phyloP scores from a whole-genome alignment of 2,113 vertebrate genomes.

The Mungos mungo region DNA sequence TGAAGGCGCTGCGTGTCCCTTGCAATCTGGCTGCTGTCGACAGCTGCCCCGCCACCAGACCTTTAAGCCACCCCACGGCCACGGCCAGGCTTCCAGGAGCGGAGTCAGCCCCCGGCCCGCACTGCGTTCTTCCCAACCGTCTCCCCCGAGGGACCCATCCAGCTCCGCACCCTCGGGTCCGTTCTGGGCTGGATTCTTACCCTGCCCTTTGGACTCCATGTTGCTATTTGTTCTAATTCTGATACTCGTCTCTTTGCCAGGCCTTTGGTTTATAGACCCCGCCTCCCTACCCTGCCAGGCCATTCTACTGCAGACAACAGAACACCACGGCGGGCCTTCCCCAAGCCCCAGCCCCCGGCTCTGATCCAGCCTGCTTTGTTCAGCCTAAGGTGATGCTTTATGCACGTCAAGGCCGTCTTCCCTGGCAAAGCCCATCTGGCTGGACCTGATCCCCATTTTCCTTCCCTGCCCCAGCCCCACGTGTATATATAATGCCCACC shows the following conservation, averaged over 20 bases:
- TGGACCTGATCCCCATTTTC: neutral
- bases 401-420: neutral
- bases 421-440: neutral
- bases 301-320: neutral
- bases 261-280: neutral
- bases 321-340: neutral
- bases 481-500: neutral
- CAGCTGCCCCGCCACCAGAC: neutral
- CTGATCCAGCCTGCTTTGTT: neutral
- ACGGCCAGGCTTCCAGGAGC: neutral
- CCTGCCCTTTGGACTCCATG: neutral
- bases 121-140: neutral
- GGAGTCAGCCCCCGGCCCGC: neutral
- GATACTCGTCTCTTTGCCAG: neutral
- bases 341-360: neutral
- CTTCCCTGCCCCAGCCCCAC: neutral
- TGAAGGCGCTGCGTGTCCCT: neutral
- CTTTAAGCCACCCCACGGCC: neutral
- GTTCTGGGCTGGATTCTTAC: neutral
- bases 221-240: neutral
- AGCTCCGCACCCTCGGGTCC: neutral
- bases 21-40: neutral
- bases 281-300: no score
- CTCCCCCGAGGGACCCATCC: accelerated
- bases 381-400: neutral